Percentiles rank a stretch among this genome's conserved stretches.
Evolutionary conservation across 2,113 vertebrate genomes (phyloP).

Genomic region (Cercopithecus mona): DNA sequence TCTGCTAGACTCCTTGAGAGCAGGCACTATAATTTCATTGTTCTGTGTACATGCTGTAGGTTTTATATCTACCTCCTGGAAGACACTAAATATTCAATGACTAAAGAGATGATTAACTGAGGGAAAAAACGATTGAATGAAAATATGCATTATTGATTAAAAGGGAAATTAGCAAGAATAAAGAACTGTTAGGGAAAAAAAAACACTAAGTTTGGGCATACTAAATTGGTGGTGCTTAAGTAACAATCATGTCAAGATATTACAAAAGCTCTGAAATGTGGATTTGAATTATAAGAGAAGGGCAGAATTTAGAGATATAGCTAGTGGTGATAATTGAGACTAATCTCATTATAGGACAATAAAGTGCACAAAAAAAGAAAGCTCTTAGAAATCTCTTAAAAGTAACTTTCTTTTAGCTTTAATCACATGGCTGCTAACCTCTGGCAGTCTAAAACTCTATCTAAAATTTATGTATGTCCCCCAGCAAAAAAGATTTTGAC

Average conservation of each 20-base stretch:
- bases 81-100: background rate
- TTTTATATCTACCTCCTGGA: background rate
- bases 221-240: background rate
- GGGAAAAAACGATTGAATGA: background rate
- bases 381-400: background rate
- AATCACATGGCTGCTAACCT: background rate
- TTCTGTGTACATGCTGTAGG: background rate
- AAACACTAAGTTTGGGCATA: background rate
- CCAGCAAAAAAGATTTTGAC: background rate
- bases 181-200: background rate
- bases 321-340: background rate
- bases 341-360: background rate
- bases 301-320: background rate
- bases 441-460: background rate
- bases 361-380: background rate
- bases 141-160: background rate
- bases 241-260: background rate
- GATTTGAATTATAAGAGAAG: background rate
- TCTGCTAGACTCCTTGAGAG: background rate
- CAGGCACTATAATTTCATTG: background rate
- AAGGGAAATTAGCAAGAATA: background rate
- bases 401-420: background rate
- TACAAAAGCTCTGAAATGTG: background rate
- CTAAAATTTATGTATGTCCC: background rate
- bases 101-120: background rate